Evolutionary conservation across 2,113 vertebrate species (phyloP), one percentile per base, ranked within the genome.

Genomic region (Tapirus terrestris): DNA sequence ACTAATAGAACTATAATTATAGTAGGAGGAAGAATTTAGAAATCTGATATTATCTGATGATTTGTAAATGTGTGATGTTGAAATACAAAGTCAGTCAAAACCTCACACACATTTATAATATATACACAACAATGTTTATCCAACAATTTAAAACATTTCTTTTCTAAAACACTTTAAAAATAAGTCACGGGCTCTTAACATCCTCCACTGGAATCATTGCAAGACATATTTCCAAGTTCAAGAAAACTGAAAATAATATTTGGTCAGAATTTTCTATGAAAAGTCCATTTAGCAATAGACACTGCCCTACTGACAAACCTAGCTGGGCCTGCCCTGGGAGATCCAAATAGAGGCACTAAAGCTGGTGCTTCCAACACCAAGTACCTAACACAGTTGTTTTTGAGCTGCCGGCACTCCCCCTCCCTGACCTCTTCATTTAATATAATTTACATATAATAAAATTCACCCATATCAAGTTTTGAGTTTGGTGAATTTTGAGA

Each of bases 71-170:
- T n/a, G 23, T 65, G n/a, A 27, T 51, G 9, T 39, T 91, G 29
- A 80, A 92, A 73, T 33, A 84, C 12, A 92, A 85, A 94, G 61
- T 43, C 58, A 94, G 61, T 43, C 58, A 68, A 72, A 92, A 84
- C 6, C 10, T 58, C 9, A 70, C 25, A 70, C 82, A 23, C 29
- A n/a, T 48, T 63, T 83, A 79, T 7, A 5, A 13, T 20, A 51
- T 6, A 58, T 33, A 27, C 36, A n/a, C 33, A 75, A 33, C 6
- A 33, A 43, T 79, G 36, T 84, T 77, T 90, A 84, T 10, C 10
- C 51, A 58, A 79, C 43, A 68, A 70, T 43, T 72, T 89, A 89
- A 89, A 84, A 48, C 36, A 68, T 76, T 33, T 48, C 20, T 56
- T 70, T 84, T 58, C 63, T 56, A 13, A 61, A 56, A 81, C 3